These are phyloP conservation scores for Pogonus chalceus DNA, from an alignment of 1,140 invertebrate genomes.

Conservation along the genomic window DNA sequence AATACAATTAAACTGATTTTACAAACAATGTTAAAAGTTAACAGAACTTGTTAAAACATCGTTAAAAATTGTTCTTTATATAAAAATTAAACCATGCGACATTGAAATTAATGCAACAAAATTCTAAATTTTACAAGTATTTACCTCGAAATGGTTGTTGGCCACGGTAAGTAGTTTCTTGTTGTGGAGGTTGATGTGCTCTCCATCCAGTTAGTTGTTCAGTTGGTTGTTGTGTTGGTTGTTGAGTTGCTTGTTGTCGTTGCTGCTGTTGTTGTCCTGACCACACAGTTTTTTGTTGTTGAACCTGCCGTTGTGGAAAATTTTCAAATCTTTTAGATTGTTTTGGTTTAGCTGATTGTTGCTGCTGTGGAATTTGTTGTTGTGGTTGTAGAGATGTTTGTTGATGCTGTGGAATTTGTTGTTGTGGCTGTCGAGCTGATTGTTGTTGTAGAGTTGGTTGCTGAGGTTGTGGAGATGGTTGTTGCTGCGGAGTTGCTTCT, in stretches of 20 bases:
- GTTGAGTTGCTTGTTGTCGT: neutral
- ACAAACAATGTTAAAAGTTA: too few relatives aligned
- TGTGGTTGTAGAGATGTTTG: neutral
- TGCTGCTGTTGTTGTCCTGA: neutral
- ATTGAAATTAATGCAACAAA: neutral
- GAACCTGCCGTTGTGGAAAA: neutral
- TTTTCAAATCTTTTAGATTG: neutral
- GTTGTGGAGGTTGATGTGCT: neutral
- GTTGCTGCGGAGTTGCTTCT: neutral
- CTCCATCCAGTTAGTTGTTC: neutral
- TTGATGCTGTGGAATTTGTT: slow-evolving; percentile 9
- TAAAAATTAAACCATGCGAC: neutral
- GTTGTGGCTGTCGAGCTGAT: slow-evolving; percentile 9
- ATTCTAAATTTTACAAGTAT: too few relatives aligned
- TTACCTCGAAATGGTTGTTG: too few relatives aligned
- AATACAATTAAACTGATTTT: too few relatives aligned
- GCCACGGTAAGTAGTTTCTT: too few relatives aligned
- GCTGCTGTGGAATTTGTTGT: neutral
- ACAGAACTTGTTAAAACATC: neutral
- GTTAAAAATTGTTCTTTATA: neutral
- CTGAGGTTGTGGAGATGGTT: slow-evolving; percentile 9
- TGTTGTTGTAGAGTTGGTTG: neutral
- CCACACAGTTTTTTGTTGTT: neutral
- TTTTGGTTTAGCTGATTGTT: neutral
- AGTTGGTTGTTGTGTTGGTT: slow-evolving; percentile 11